Evolutionary conservation across 2,888 invertebrate genomes (phyloP).

Genomic region (Limnephilus lunatus): DNA sequence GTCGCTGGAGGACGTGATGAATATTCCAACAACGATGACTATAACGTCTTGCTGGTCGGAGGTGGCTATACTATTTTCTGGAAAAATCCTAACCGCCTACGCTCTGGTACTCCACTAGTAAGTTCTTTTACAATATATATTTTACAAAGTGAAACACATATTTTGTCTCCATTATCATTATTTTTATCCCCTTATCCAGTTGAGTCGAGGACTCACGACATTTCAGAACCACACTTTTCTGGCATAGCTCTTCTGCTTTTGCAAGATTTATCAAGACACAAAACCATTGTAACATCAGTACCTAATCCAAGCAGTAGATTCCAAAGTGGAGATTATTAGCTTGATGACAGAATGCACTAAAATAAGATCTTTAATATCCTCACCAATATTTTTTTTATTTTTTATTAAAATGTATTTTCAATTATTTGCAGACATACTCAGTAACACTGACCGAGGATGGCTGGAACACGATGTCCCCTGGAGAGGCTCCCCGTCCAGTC

Average conservation of each 20-base stretch:
- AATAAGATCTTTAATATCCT: neutral
- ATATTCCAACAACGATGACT: conserved; percentile 79
- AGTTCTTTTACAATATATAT: conserved; percentile 67
- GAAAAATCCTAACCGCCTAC: conserved; percentile 80
- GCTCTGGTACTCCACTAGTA: conserved; percentile 80
- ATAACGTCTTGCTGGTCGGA: conserved; percentile 89
- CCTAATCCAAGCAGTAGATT: neutral
- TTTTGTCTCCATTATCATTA: neutral
- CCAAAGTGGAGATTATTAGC: neutral
- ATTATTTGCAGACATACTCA: conserved; percentile 76
- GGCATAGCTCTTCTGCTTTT: neutral
- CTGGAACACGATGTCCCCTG: conserved; percentile 80
- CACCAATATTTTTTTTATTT: too few relatives aligned
- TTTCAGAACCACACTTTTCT: too few relatives aligned
- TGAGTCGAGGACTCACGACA: neutral
- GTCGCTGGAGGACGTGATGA: conserved; percentile 74
- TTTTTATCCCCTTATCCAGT: neutral
- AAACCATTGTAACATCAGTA: neutral
- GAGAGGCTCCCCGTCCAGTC: conserved; percentile 77
- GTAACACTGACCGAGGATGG: conserved; percentile 81
- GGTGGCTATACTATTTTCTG: conserved; percentile 87
- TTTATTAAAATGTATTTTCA: neutral
- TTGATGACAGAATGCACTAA: neutral
- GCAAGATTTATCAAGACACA: neutral
- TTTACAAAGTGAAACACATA: neutral